Evolutionary conservation across 2,113 vertebrate genomes (phyloP).

Genomic region (Ptyas mucosa): DNA sequence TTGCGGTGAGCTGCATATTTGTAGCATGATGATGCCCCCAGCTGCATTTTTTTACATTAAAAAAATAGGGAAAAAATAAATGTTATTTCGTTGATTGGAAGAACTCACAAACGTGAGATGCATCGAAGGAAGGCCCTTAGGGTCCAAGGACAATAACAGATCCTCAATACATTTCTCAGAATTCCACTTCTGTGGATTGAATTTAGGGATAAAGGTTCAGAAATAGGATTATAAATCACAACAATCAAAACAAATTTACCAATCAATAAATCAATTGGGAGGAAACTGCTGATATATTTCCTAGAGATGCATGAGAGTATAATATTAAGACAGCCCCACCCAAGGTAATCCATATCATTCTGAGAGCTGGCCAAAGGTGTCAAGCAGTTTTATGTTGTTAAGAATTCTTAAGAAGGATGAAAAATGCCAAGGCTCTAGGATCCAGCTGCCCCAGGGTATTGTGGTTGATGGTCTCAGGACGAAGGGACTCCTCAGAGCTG

Average conservation of each 20-base stretch:
- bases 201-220: neutral
- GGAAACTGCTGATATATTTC: neutral
- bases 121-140: neutral
- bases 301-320: neutral
- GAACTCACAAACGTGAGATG: neutral
- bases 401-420: neutral
- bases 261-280: neutral
- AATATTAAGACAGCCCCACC: neutral
- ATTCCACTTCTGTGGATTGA: neutral
- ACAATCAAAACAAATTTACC: neutral
- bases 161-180: neutral
- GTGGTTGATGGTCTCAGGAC: neutral
- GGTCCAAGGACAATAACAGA: neutral
- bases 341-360: neutral
- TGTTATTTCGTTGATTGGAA: neutral
- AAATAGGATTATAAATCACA: neutral
- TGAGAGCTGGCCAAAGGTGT: neutral
- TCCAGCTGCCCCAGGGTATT: neutral
- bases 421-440: neutral
- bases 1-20: neutral
- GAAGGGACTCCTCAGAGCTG: neutral
- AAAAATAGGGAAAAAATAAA: neutral
- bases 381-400: neutral
- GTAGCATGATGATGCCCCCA: neutral
- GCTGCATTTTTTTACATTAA: neutral